These are phyloP conservation scores for Epirrhoe tristata DNA, from an alignment of 2,888 invertebrate genomes.

Conservation along the genomic window DNA sequence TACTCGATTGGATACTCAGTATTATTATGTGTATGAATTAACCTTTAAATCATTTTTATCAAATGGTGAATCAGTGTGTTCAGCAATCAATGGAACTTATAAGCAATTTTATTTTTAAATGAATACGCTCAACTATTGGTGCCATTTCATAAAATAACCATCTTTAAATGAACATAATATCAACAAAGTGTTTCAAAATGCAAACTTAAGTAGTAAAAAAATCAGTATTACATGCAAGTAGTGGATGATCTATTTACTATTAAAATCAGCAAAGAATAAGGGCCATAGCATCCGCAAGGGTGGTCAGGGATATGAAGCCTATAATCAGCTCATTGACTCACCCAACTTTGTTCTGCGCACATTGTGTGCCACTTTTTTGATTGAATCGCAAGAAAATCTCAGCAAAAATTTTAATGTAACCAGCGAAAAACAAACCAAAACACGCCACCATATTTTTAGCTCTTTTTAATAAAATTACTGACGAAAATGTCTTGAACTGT, in stretches of 20 bases:
- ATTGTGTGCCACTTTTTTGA: too few relatives aligned
- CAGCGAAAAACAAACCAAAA: too few relatives aligned
- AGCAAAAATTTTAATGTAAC: too few relatives aligned
- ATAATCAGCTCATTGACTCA: too few relatives aligned
- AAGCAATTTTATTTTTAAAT: constrained; percentile 35
- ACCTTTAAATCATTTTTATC: constrained; percentile 57
- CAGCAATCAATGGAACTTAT: constrained; percentile 24
- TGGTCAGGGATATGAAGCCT: too few relatives aligned
- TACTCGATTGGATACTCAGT: constrained; percentile 58
- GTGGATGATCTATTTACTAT: too few relatives aligned
- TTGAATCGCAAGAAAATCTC: too few relatives aligned
- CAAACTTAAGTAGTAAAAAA: background rate
- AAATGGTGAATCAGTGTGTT: constrained; percentile 41
- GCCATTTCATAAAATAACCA: constrained; percentile 35
- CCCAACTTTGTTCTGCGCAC: too few relatives aligned
- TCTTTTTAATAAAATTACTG: constrained; percentile 24
- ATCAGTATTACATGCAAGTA: background rate
- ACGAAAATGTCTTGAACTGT: constrained; percentile 27
- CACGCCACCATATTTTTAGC: constrained; percentile 15
- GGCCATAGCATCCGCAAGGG: too few relatives aligned
- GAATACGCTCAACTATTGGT: constrained; percentile 48
- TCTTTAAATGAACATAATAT: background rate
- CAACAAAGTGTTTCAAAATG: background rate
- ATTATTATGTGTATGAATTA: constrained; percentile 60
- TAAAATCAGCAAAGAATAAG: too few relatives aligned